phyloP scores from a whole-genome alignment of 2,113 vertebrate genomes.

The Hippoglossus stenolepis region DNA sequence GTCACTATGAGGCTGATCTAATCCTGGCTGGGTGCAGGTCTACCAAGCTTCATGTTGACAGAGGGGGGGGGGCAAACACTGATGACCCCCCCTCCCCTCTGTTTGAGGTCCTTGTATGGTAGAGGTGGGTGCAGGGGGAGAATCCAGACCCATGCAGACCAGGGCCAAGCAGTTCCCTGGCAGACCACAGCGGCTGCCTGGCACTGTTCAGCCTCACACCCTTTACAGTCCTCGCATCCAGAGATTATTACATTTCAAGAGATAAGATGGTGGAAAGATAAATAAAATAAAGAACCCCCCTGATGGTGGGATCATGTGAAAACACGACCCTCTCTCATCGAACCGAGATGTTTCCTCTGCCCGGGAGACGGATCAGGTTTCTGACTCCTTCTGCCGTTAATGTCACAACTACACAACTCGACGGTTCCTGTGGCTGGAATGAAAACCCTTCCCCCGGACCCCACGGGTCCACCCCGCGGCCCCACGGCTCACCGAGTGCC shows the following conservation, averaged over 20 bases:
- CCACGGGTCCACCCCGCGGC: background rate
- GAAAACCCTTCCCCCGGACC: background rate
- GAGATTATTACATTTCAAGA: no score
- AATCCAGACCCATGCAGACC: conserved; percentile 47
- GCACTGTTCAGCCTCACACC: conserved; percentile 61
- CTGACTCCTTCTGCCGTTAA: conserved; percentile 28
- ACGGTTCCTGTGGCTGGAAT: background rate
- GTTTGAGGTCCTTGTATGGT: conserved; percentile 26
- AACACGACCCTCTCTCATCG: background rate
- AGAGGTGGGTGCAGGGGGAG: conserved; percentile 14
- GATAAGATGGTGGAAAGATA: conserved; percentile 17
- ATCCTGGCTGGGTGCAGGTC: background rate
- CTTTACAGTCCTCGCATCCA: no score
- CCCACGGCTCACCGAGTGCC: conserved; percentile 17
- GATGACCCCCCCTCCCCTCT: background rate
- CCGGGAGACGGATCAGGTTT: conserved; percentile 4
- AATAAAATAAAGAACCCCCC: background rate
- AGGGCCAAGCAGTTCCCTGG: conserved; percentile 68
- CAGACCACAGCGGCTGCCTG: conserved; percentile 56
- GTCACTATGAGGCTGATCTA: conserved; percentile 14
- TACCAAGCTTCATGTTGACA: background rate
- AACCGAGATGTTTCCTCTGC: background rate
- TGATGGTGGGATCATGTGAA: background rate
- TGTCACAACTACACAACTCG: conserved; percentile 34
- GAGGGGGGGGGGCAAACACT: background rate